Percentiles rank a stretch among this genome's conserved stretches.
Conservation (phyloP, 2,888 invertebrate genomes). For the Dynastes maya region DNA sequence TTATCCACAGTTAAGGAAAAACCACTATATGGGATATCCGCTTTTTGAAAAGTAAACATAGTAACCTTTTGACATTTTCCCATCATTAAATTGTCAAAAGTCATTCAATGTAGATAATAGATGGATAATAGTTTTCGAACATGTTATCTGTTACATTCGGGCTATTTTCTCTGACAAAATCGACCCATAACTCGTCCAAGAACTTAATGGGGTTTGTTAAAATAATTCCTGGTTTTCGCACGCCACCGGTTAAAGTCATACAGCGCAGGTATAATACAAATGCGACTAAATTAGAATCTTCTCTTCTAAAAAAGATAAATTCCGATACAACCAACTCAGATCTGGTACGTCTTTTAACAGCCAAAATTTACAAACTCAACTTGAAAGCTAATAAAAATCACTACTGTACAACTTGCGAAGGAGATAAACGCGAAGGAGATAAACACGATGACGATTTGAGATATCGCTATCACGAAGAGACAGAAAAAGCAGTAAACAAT, state of each 20-base stretch:
- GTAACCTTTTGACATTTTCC: too few relatives aligned
- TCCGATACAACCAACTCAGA: neutral
- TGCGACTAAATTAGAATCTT: neutral
- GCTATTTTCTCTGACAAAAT: neutral
- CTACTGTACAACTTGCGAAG: constrained; percentile 12
- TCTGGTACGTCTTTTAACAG: neutral
- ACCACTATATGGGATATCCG: too few relatives aligned
- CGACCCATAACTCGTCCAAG: too few relatives aligned
- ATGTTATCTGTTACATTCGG: neutral
- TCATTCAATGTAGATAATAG: too few relatives aligned
- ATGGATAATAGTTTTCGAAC: neutral
- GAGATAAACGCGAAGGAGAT: neutral
- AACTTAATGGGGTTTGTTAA: neutral
- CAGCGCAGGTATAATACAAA: neutral
- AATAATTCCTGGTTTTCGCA: neutral
- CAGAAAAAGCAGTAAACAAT: constrained; percentile 72
- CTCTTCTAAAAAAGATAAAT: neutral
- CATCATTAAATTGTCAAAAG: too few relatives aligned
- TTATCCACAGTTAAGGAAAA: too few relatives aligned
- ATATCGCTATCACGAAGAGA: constrained; percentile 68
- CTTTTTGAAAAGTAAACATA: constrained; percentile 20
- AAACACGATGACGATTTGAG: neutral
- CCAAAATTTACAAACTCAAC: neutral
- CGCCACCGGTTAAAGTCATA: neutral
- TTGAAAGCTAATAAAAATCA: neutral